Evolutionary conservation across 1,140 invertebrate genomes (phyloP), one percentile per base, ranked within the genome.

Genomic region (honey bee (Apis mellifera)): DNA sequence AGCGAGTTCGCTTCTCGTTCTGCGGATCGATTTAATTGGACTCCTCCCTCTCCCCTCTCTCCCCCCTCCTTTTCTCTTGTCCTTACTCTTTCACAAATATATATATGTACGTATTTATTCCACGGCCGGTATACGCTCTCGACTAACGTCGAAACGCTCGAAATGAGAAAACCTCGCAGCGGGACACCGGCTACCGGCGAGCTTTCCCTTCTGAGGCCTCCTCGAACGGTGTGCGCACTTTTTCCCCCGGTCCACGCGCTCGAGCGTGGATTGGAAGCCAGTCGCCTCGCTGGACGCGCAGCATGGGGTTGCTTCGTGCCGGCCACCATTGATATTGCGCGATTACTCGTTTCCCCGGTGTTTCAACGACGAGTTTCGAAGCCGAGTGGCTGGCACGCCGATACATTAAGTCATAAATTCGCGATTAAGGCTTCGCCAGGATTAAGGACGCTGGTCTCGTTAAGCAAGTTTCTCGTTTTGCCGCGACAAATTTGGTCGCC

Each of bases 1-100:
- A 52, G 69, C 54, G 70, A 57, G 72, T 72, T 73, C 60, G 64
- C 64, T 78, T 54, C 32, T 32, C 32, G 32, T 32, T 32, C 32
- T 50, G 13, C 26, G 68, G 69, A 73, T 75, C 77, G 84, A 65
- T 89, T 90, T 90, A 90, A 90, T 89, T 90, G 86, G 84, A 42
- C 32, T 7, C 32, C 32, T 42, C 84, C 84, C 75, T 52, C 69
- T 3, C 32, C 32, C 0, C 32, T 26, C 26, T 1, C 26, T 1
- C 26, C 26, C 26, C 26, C 26, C 26, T 26, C 32, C 32, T 32
- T 32, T 32, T 3, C 32, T 32, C 32, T 3, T 32, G 32, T 32
- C 32, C 2, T 3, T 32, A 32, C 32, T 2, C 17, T 75, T 59
- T 78, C 72, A 71, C 75, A 60, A 60, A 81, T 75, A 74, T 55